These are phyloP conservation scores for Synergus gifuensis DNA, from an alignment of 2,888 invertebrate genomes.

Conservation along the genomic window DNA sequence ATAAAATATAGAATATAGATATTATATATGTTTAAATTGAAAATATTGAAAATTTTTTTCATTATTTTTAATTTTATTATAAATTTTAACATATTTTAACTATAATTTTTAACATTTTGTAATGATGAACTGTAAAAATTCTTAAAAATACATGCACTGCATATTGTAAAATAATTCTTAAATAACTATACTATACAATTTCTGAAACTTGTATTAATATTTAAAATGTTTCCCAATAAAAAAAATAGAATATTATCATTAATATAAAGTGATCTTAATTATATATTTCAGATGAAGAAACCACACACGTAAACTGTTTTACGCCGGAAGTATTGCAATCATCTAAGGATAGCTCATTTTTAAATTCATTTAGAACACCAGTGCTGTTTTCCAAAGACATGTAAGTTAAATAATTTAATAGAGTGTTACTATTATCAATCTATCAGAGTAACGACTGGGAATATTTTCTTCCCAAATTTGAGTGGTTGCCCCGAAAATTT, in stretches of 20 bases:
- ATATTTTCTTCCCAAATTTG: not conserved
- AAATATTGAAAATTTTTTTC: not conserved
- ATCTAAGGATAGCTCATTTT: slow-evolving; percentile 44
- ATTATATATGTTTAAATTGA: no score
- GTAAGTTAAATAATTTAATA: slow-evolving; percentile 43
- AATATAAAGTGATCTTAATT: not conserved
- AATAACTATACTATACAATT: not conserved
- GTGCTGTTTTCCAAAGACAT: slow-evolving; percentile 47
- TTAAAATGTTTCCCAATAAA: no score
- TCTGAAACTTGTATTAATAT: no score
- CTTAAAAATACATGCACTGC: not conserved
- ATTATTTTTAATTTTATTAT: not conserved
- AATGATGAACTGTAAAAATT: not conserved
- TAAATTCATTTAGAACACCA: slow-evolving; percentile 52
- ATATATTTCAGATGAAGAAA: slow-evolving; percentile 49
- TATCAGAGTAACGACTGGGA: not conserved
- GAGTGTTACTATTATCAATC: not conserved
- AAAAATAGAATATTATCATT: not conserved
- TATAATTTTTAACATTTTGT: no score
- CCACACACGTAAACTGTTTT: slow-evolving; percentile 25
- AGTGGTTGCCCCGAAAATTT: not conserved
- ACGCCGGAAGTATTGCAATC: slow-evolving; percentile 40
- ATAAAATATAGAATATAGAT: no score
- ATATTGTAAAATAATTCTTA: not conserved
- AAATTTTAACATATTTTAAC: no score